These are phyloP conservation scores for Oostethus manadensis DNA, from an alignment of 2,113 vertebrate genomes.

Conservation along the genomic window DNA sequence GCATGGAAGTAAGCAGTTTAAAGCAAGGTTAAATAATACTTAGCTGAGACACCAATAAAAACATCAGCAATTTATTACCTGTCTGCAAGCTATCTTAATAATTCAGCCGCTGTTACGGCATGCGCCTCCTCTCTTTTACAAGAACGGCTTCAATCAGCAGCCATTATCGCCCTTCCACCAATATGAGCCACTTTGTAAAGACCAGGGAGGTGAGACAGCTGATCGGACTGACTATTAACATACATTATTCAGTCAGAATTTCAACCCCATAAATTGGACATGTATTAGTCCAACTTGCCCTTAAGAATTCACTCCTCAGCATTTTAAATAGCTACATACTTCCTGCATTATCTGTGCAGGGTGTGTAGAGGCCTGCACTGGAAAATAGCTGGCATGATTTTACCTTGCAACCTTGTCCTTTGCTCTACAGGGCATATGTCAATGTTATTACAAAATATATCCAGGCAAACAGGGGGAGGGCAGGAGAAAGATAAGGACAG, in stretches of 20 bases:
- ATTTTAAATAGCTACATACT: conserved; percentile 25
- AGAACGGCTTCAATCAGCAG: conserved; percentile 54
- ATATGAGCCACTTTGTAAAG: conserved; percentile 35
- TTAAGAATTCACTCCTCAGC: conserved; percentile 10
- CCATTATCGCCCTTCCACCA: conserved; percentile 53
- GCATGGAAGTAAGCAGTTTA: conserved; percentile 73
- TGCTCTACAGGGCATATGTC: conserved; percentile 40
- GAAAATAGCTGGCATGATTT: conserved; percentile 32
- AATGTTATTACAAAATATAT: conserved; percentile 56
- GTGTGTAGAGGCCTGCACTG: conserved; percentile 10
- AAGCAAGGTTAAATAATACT: conserved; percentile 80
- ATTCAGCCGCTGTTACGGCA: conserved; percentile 64
- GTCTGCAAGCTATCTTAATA: conserved; percentile 66
- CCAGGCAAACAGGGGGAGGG: conserved; percentile 14
- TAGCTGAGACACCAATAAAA: conserved; percentile 73
- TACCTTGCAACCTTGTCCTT: conserved; percentile 51
- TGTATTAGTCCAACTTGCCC: conserved; percentile 14
- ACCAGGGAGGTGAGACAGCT: conserved; percentile 12
- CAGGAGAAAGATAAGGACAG: conserved; percentile 15
- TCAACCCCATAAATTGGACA: conserved; percentile 14
- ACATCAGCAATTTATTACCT: conserved; percentile 73
- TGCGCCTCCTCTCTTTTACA: conserved; percentile 49
- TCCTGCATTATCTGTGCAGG: not conserved
- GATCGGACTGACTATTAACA: conserved; percentile 7
- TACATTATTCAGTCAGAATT: conserved; percentile 13